Evolutionary conservation across 2,888 invertebrate species (phyloP).

Genomic region (Tipula confusa): DNA sequence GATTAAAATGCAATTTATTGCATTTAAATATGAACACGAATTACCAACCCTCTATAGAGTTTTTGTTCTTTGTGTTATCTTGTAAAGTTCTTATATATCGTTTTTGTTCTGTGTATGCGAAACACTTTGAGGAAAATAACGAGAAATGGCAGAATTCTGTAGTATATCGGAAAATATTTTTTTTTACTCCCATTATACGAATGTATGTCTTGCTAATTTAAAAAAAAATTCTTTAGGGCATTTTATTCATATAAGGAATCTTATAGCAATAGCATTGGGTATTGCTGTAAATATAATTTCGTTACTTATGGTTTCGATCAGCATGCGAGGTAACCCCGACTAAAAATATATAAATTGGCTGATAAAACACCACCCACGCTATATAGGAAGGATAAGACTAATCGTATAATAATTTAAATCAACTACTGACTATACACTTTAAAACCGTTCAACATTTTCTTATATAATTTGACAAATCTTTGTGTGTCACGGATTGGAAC

Average conservation of each 20-base stretch:
- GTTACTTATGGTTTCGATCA: background rate
- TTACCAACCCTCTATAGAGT: background rate
- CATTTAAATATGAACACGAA: constrained; percentile 25
- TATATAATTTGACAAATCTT: constrained; percentile 27
- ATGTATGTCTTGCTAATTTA: background rate
- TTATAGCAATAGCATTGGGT: background rate
- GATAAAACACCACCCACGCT: background rate
- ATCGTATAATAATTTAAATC: background rate
- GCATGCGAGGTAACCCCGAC: background rate
- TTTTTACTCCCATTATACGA: too few species aligned
- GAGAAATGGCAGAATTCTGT: background rate
- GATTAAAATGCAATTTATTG: constrained; percentile 9
- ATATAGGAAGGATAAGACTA: background rate
- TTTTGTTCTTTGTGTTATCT: background rate
- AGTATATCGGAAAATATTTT: background rate
- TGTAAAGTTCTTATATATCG: background rate
- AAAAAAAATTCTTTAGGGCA: background rate
- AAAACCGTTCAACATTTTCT: background rate
- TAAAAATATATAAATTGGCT: background rate
- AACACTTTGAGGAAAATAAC: constrained; percentile 15
- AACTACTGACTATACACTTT: background rate
- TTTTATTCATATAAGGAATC: background rate
- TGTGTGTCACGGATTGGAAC: constrained; percentile 13
- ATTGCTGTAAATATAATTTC: background rate
- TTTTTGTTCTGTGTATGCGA: background rate